Evolutionary conservation across 2,113 vertebrate genomes (phyloP).

Genomic region (Pelodiscus sinensis): DNA sequence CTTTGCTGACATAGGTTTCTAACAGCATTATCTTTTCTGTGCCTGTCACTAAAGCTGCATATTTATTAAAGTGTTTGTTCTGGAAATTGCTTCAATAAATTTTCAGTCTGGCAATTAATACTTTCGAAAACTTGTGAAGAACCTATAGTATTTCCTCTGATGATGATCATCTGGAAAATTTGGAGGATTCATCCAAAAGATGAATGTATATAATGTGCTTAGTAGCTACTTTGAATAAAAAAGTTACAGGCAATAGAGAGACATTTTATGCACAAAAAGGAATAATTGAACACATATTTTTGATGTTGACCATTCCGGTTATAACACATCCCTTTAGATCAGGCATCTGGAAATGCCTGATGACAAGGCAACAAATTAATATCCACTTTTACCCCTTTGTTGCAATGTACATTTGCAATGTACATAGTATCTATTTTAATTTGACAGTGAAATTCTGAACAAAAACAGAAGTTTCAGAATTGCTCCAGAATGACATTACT

Average conservation of each 20-base stretch:
- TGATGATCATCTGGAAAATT: neutral
- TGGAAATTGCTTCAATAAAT: neutral
- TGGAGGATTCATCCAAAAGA: neutral
- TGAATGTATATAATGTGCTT: rapidly evolving
- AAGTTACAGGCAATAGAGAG: rapidly evolving
- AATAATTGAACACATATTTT: neutral
- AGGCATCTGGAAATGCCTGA: neutral
- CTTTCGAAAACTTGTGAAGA: neutral
- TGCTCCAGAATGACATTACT: conserved; percentile 9
- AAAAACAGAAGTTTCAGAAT: conserved; percentile 10
- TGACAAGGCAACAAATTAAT: neutral
- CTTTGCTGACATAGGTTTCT: neutral
- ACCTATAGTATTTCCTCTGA: neutral
- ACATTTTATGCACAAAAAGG: neutral
- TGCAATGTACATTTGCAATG: rapidly evolving
- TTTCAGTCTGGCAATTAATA: neutral
- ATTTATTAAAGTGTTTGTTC: neutral
- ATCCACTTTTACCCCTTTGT: neutral
- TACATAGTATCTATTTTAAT: conserved; percentile 9
- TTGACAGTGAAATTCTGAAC: conserved; percentile 43
- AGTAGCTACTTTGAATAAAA: neutral
- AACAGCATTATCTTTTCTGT: conserved; percentile 5
- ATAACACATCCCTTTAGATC: neutral
- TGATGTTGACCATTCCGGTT: neutral
- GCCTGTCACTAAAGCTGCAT: rapidly evolving